Evolutionary conservation across 2,113 vertebrate genomes (phyloP), one percentile per base, ranked within the genome.

Genomic region (Isichthys henryi): DNA sequence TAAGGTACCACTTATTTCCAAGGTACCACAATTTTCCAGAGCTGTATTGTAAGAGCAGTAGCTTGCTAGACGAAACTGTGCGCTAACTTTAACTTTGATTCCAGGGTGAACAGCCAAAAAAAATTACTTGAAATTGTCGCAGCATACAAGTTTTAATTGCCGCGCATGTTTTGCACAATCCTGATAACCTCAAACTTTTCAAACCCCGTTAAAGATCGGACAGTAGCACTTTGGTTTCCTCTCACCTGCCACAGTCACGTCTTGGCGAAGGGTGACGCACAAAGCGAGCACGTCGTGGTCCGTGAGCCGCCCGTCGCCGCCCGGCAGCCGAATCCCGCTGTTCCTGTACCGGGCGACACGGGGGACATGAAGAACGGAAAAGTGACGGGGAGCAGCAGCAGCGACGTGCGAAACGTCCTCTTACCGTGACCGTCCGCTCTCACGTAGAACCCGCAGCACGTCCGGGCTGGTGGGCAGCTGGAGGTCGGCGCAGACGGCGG

Each of bases 281-380:
- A 98, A 92, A 88, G 91, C 92, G 10, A 92, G 90, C 89, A 96
- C 92, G 91, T 98, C 96, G 2, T 91, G 62, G 88, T 96, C 95
- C 17, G 93, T 92, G 45, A 98, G 90, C 92, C 91, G 96, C 35
- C 93, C 31, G 90, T 88, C 58, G 91, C 88, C 53, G 94, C 90
- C 0, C 5, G 82, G 85, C 93, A 92, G 92, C 97, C 98, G 90
- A 96, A 98, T 92, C 27, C 94, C 96, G 91, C 98, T 74, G 2
- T 52, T 95, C 77, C 43, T 58, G 53, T 21, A 35, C 7, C n/a
- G n/a, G 19, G 66, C 27, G 66, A 80, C 70, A 77, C 46, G n/a
- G 13, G 3, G n/a, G n/a, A 27, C 27, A 70, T 70, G 62, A 70
- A 3, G 27, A 27, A 70, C 62, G 27, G 62, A 27, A 27, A 10